These are phyloP conservation scores for Epinotia demarniana DNA, from an alignment of 2,888 invertebrate species.

Conservation along the genomic window DNA sequence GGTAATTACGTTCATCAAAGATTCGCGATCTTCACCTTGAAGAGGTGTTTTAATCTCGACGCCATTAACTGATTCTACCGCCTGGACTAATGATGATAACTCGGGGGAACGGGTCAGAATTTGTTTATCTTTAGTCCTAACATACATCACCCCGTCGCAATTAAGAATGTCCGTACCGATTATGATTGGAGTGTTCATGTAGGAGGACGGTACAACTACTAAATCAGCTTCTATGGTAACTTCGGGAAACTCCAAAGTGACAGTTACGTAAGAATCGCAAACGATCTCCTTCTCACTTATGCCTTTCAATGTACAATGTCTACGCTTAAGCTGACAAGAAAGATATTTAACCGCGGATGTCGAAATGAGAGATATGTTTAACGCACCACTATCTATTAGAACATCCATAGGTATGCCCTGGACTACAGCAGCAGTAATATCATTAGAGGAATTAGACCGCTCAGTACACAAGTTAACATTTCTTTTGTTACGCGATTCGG, in stretches of 20 bases:
- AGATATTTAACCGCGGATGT: slow-evolving; percentile 40
- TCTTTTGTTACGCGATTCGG: too few relatives aligned
- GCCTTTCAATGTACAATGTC: slow-evolving; percentile 37
- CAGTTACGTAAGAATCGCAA: slow-evolving; percentile 37
- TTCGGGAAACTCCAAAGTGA: slow-evolving; percentile 42
- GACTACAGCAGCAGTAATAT: slow-evolving; percentile 41
- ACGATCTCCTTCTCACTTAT: slow-evolving; percentile 42
- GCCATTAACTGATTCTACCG: too few relatives aligned
- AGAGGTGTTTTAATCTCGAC: too few relatives aligned
- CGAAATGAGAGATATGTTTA: slow-evolving; percentile 47
- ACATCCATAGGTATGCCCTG: slow-evolving; percentile 47
- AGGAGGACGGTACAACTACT: slow-evolving; percentile 46
- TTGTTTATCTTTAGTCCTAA: slow-evolving; percentile 47
- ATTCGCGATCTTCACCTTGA: too few relatives aligned
- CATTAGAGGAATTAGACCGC: slow-evolving; percentile 4
- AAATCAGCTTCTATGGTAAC: slow-evolving; percentile 48
- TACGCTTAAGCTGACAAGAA: slow-evolving; percentile 20
- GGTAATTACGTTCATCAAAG: too few relatives aligned
- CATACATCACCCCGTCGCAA: slow-evolving; percentile 48
- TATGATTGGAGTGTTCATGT: slow-evolving; percentile 48
- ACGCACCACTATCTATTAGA: slow-evolving; percentile 50
- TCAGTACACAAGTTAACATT: slow-evolving; percentile 17
- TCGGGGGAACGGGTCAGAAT: slow-evolving; percentile 12
- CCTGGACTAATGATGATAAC: too few relatives aligned
- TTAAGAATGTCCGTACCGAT: slow-evolving; percentile 47